Evolutionary conservation across 1,140 invertebrate species (phyloP).

Genomic region (Solenopsis fugax): DNA sequence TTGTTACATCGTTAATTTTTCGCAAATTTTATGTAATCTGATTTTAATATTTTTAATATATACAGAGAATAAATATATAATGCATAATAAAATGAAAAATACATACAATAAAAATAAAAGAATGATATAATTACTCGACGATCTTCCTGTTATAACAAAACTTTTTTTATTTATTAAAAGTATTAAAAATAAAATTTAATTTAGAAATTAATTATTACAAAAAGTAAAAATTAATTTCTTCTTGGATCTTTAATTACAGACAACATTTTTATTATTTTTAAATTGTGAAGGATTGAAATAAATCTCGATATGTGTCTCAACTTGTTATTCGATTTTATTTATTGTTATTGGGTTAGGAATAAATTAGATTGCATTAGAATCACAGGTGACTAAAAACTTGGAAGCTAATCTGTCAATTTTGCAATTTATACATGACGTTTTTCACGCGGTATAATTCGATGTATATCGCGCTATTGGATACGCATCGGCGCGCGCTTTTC

Average conservation of each 20-base stretch:
- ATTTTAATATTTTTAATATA: slow-evolving; percentile 1
- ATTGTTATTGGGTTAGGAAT: neutral
- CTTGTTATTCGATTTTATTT: neutral
- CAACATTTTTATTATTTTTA: neutral
- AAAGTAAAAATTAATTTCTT: neutral
- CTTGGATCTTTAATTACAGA: neutral
- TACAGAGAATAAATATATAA: neutral
- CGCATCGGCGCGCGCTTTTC: slow-evolving; percentile 22
- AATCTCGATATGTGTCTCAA: neutral
- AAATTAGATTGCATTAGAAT: neutral
- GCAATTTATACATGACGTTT: slow-evolving; percentile 14
- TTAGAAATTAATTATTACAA: neutral
- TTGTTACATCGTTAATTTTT: neutral
- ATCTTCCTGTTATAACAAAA: neutral
- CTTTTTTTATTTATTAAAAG: neutral
- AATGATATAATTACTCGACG: neutral
- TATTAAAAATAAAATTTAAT: slow-evolving; percentile 25
- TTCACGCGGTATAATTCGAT: slow-evolving; percentile 22
- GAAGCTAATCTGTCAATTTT: slow-evolving; percentile 13
- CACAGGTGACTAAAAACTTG: neutral
- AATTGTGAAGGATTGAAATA: neutral
- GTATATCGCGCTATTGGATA: slow-evolving; percentile 1
- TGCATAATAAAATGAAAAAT: neutral
- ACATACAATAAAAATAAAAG: neutral
- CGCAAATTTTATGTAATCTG: neutral